Evolutionary conservation across 2,888 invertebrate genomes (phyloP).

Genomic region (Cataglyphis rosenhaueri): DNA sequence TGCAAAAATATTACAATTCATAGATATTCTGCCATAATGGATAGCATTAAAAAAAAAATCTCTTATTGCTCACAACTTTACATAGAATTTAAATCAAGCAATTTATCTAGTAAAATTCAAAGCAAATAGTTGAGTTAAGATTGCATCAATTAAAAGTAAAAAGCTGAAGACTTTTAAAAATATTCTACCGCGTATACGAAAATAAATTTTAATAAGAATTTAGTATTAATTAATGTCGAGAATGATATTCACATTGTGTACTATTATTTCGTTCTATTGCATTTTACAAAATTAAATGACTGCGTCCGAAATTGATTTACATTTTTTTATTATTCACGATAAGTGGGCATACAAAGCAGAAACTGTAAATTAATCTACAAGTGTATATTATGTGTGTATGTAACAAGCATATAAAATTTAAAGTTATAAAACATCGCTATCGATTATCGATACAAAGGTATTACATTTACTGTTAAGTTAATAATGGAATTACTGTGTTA

Average conservation of each 20-base stretch:
- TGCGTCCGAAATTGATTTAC: constrained; percentile 13
- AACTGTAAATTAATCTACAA: constrained; percentile 12
- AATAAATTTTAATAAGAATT: constrained; percentile 1
- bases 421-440: constrained; percentile 34
- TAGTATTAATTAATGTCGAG: constrained; percentile 52
- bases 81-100: constrained; percentile 22
- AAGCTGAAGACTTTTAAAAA: background rate
- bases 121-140: background rate
- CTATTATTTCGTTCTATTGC: constrained; percentile 5
- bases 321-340: constrained; percentile 30
- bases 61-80: background rate
- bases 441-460: constrained; percentile 13
- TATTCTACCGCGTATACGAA: constrained; percentile 1
- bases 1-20: background rate
- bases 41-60: constrained; percentile 13
- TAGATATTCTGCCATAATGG: background rate
- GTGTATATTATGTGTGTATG: background rate
- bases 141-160: background rate
- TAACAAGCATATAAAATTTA: constrained; percentile 21
- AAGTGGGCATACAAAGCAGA: constrained; percentile 3
- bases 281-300: constrained; percentile 19
- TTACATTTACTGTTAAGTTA: constrained; percentile 14
- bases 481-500: constrained; percentile 34
- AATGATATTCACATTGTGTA: background rate
- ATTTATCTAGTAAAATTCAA: constrained; percentile 1